Evolutionary conservation across 2,888 invertebrate species (phyloP).

Genomic region (Xanthorhoe spadicearia): DNA sequence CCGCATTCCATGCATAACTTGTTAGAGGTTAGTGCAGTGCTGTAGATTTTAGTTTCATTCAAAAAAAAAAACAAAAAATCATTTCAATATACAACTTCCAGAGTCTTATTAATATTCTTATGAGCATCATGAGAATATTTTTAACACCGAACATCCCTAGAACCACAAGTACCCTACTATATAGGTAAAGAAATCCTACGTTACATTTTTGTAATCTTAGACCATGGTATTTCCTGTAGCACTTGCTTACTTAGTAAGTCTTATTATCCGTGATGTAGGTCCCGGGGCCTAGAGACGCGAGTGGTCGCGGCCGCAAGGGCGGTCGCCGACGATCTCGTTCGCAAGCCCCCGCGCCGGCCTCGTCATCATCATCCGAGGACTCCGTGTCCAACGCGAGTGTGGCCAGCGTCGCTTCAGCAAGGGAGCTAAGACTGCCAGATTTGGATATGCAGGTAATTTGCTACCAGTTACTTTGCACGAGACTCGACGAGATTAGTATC

Average conservation of each 20-base stretch:
- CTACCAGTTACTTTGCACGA: background rate
- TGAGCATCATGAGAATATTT: too few relatives aligned
- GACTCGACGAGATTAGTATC: too few relatives aligned
- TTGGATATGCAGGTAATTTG: conserved; percentile 72
- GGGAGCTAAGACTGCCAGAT: conserved; percentile 72
- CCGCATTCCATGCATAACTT: conserved; percentile 84
- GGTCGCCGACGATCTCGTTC: conserved; percentile 74
- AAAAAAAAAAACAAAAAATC: too few relatives aligned
- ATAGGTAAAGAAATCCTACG: too few relatives aligned
- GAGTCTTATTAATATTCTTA: too few relatives aligned
- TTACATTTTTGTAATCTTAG: too few relatives aligned
- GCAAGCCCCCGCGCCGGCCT: conserved; percentile 73
- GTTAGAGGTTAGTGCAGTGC: conserved; percentile 81
- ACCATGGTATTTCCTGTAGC: too few relatives aligned
- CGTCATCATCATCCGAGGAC: conserved; percentile 75
- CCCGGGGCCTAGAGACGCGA: conserved; percentile 65
- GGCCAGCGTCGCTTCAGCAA: conserved; percentile 75
- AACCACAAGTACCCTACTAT: too few relatives aligned
- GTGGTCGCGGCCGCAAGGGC: conserved; percentile 66
- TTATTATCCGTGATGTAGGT: conserved; percentile 56
- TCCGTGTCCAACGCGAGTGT: conserved; percentile 76
- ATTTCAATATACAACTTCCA: too few relatives aligned
- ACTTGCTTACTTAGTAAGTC: too few relatives aligned
- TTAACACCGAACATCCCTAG: too few relatives aligned
- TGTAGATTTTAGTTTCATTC: background rate